phyloP scores from a whole-genome alignment of 2,113 vertebrate species.

The Maccullochella peelii region DNA sequence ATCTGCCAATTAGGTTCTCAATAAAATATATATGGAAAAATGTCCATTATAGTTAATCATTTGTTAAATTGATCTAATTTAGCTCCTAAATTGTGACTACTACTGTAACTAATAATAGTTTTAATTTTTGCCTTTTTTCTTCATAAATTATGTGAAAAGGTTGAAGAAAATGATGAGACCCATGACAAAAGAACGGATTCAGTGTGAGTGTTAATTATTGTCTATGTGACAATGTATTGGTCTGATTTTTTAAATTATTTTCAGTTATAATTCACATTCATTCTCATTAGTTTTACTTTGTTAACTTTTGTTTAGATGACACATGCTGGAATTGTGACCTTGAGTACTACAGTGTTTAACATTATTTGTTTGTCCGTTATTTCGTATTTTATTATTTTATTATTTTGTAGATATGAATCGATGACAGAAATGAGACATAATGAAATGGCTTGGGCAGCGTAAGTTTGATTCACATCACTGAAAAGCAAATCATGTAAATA shows the following conservation, averaged over 20 bases:
- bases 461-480: slow-evolving; percentile 26
- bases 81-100: background rate
- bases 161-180: rapidly evolving
- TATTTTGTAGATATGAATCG: slow-evolving; percentile 62
- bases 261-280: background rate
- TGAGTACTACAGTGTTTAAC: background rate
- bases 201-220: slow-evolving; percentile 67
- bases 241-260: background rate
- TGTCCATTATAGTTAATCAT: background rate
- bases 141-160: background rate
- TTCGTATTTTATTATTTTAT: slow-evolving; percentile 36
- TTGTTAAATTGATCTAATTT: background rate
- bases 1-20: background rate
- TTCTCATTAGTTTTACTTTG: background rate
- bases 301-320: background rate
- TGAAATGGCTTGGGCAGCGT: background rate
- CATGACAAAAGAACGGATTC: background rate
- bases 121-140: background rate
- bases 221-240: background rate
- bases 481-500: background rate
- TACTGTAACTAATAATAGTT: background rate
- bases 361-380: background rate
- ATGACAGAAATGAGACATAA: background rate
- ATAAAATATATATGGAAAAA: background rate
- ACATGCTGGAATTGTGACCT: background rate